These are phyloP conservation scores for Danio aesculapii DNA, from an alignment of 2,797 vertebrate species.

Conservation along the genomic window DNA sequence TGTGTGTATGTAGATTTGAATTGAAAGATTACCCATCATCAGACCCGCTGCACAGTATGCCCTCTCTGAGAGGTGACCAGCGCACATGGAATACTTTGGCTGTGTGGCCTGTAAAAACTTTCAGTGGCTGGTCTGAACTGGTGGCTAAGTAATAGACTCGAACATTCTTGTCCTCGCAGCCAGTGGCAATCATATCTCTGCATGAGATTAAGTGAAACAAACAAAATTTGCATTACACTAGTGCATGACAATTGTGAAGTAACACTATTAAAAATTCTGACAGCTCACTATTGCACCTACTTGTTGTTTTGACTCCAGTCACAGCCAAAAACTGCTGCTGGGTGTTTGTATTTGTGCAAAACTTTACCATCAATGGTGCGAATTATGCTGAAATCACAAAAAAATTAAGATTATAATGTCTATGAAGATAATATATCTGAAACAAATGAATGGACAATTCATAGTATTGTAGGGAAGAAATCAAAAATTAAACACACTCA, in stretches of 20 bases:
- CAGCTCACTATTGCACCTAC: conserved; percentile 74
- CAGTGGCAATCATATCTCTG: conserved; percentile 98
- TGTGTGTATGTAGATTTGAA: not conserved
- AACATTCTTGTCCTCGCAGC: conserved; percentile 96
- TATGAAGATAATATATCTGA: not conserved
- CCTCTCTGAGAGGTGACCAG: conserved; percentile 96
- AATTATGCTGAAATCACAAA: conserved; percentile 85
- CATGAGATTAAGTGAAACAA: conserved; percentile 61
- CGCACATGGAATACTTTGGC: conserved; percentile 96
- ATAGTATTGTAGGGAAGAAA: not conserved
- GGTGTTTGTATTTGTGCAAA: conserved; percentile 96
- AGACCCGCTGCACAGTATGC: conserved; percentile 95
- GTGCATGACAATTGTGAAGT: not conserved
- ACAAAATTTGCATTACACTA: not conserved
- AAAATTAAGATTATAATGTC: not conserved
- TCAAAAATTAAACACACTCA: conserved; percentile 63
- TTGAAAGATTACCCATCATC: conserved; percentile 89
- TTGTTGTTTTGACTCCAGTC: conserved; percentile 99
- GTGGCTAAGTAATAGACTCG: conserved; percentile 96
- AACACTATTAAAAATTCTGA: not conserved
- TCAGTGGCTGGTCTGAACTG: conserved; percentile 94
- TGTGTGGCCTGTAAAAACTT: conserved; percentile 92
- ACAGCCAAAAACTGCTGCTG: conserved; percentile 95
- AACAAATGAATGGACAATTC: not conserved
- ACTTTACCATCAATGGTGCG: conserved; percentile 92